Evolutionary conservation across 2,113 vertebrate genomes (phyloP), one percentile per base, ranked within the genome.

Genomic region (Zosterops hypoxanthus): DNA sequence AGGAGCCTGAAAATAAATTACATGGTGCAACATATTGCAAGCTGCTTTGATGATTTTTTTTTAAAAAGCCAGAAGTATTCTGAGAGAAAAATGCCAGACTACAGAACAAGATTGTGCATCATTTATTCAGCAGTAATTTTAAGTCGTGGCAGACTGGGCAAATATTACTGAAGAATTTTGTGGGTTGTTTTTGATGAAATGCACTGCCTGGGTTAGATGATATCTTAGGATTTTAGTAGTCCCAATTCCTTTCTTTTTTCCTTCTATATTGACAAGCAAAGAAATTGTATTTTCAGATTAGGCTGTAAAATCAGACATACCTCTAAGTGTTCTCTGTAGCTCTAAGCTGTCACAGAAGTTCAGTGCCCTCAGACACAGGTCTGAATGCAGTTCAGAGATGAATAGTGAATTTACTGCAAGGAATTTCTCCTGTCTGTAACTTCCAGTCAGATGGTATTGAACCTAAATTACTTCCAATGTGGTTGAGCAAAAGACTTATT

Each of bases 71-170:
- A 5, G 33, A 77, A 95, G 56, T 76, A 61, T 94, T 88, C 86
- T 73, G 73, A 59, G 95, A 90, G 83, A 75, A 65, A 89, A 94
- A 93, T 77, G 56, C 71, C 83, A 94, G 76, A 60, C 85, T 72
- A 55, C 68, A 82, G 76, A 91, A 66, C 75, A 82, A 65, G 22
- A 47, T 72, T 9, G 2, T 91, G 56, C 52, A 59, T 93, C 68
- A 15, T 90, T 80, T 95, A 76, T 93, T 80, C 70, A 88, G 78
- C 65, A 72, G 66, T 88, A 64, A 80, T 94, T 94, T 91, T 72
- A 95, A 93, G 80, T 86, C 2, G 42, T 95, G 86, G 52, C 70
- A 92, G 73, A 91, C 63, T 56, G 68, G 60, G 64, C 64, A 88
- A 83, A 75, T 78, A 68, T 59, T 81, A 34, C 81, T 78, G 60